Evolutionary conservation across 2,888 invertebrate genomes (phyloP).

Genomic region (Alviniconcha strummeri): DNA sequence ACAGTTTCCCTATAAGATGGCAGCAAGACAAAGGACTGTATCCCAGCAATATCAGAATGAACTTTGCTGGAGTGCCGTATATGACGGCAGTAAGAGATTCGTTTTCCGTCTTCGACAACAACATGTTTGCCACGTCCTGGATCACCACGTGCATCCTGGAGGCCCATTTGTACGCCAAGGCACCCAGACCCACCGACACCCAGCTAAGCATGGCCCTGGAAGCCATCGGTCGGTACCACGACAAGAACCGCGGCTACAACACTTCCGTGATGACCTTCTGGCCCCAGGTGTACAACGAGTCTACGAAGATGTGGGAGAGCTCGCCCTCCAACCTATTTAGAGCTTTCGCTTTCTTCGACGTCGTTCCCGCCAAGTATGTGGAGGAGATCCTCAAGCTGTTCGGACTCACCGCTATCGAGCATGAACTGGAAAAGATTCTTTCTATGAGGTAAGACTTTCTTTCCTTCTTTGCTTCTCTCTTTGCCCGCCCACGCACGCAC

Average conservation of each 20-base stretch:
- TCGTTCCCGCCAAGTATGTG: slow-evolving; percentile 45
- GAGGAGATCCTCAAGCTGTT: slow-evolving; percentile 54
- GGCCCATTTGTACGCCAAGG: slow-evolving; percentile 50
- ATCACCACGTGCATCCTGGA: slow-evolving; percentile 61
- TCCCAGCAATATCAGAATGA: slow-evolving; percentile 59
- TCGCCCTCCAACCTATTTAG: slow-evolving; percentile 51
- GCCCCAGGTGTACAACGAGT: slow-evolving; percentile 53
- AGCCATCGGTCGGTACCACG: slow-evolving; percentile 52
- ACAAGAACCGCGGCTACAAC: slow-evolving; percentile 56
- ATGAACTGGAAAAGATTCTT: slow-evolving; percentile 48
- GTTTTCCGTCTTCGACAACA: slow-evolving; percentile 62
- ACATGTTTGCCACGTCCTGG: slow-evolving; percentile 67
- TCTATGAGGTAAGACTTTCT: slow-evolving; percentile 46
- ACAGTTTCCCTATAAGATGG: slow-evolving; percentile 44
- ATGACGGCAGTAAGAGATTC: slow-evolving; percentile 52
- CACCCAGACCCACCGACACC: slow-evolving; percentile 34
- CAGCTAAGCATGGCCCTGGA: slow-evolving; percentile 41
- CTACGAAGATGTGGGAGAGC: slow-evolving; percentile 43
- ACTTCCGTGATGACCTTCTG: slow-evolving; percentile 65
- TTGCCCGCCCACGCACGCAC: background rate
- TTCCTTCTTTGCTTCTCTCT: background rate
- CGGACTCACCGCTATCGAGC: slow-evolving; percentile 49
- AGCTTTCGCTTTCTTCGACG: slow-evolving; percentile 51
- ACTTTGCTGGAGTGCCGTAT: slow-evolving; percentile 57
- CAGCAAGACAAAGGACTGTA: slow-evolving; percentile 58